A percentile compares a stretch with the other conserved stretches of the same genome.
Evolutionary conservation across 2,797 vertebrate species (phyloP).

Genomic region (Dendrocincla tyrannina): DNA sequence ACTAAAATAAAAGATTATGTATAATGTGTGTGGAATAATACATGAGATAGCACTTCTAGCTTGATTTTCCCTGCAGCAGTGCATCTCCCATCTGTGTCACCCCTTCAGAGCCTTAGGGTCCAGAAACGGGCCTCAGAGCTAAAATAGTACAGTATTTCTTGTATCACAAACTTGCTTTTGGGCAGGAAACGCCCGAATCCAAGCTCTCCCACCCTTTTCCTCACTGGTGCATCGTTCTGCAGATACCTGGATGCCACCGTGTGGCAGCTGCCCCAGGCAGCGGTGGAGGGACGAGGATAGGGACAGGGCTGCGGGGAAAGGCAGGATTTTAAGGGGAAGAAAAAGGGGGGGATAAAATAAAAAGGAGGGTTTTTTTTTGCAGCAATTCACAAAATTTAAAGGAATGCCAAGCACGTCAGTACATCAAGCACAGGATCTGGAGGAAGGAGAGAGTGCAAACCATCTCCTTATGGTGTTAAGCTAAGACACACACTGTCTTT

Average conservation of each 20-base stretch:
- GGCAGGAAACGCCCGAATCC: neutral
- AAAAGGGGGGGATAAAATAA: neutral
- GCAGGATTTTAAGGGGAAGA: neutral
- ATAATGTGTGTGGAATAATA: neutral
- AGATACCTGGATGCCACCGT: constrained; percentile 41
- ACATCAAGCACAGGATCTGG: constrained; percentile 2
- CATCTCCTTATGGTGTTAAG: constrained; percentile 36
- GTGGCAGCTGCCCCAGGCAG: neutral
- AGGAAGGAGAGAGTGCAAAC: constrained; percentile 40
- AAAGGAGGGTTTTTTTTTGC: fast-evolving
- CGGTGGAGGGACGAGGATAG: neutral
- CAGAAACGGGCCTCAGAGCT: neutral
- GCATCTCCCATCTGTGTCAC: neutral
- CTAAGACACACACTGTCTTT: neutral
- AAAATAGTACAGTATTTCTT: neutral
- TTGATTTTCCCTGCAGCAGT: neutral
- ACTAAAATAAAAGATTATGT: neutral
- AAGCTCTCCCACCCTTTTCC: neutral
- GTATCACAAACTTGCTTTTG: neutral
- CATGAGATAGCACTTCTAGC: neutral
- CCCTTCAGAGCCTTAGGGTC: neutral
- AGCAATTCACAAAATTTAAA: constrained; percentile 8
- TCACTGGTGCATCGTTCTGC: neutral
- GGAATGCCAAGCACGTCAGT: constrained; percentile 24
- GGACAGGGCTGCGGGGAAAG: neutral